phyloP scores from a whole-genome alignment of 2,113 vertebrate genomes.

The Chascanopsetta lugubris region DNA sequence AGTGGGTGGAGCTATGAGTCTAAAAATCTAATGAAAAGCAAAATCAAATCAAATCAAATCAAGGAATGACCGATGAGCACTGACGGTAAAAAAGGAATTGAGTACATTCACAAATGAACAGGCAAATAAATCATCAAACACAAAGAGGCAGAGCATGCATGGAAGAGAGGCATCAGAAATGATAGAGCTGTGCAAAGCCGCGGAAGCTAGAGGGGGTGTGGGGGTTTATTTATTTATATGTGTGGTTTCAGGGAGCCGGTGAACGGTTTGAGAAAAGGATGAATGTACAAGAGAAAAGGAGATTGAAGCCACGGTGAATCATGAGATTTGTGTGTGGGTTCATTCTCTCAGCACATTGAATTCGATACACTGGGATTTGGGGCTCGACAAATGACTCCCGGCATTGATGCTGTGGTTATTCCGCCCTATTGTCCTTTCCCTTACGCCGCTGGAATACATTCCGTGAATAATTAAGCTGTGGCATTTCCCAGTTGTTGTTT shows the following conservation, averaged over 20 bases:
- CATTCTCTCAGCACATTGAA: slow-evolving; percentile 44
- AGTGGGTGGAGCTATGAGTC: slow-evolving; percentile 74
- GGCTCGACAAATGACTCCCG: slow-evolving; percentile 40
- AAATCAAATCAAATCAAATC: slow-evolving; percentile 80
- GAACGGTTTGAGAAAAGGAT: slow-evolving; percentile 2
- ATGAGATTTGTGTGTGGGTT: slow-evolving; percentile 20
- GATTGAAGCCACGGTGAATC: slow-evolving; percentile 37
- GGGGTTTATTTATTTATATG: too few species aligned
- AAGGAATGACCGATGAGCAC: slow-evolving; percentile 72
- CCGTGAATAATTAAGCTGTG: slow-evolving; percentile 25
- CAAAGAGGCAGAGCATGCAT: slow-evolving; percentile 51
- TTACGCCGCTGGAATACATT: slow-evolving; percentile 34
- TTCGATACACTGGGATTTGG: slow-evolving; percentile 27
- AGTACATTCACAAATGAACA: slow-evolving; percentile 68
- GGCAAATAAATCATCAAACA: slow-evolving; percentile 64
- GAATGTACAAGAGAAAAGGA: slow-evolving; percentile 16
- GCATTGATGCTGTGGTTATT: slow-evolving; percentile 41
- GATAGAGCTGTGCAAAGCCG: slow-evolving; percentile 36
- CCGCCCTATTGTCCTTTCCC: slow-evolving; percentile 44
- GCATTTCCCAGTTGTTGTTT: too few species aligned
- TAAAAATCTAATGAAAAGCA: slow-evolving; percentile 80
- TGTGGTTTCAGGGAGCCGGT: slow-evolving; percentile 2
- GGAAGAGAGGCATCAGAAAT: slow-evolving; percentile 36
- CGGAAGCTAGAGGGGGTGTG: slow-evolving; percentile 11
- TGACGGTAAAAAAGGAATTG: slow-evolving; percentile 71